Base-by-base conservation (phyloP, 2,888 invertebrate genomes). In the Tanytarsus gracilentus region DNA sequence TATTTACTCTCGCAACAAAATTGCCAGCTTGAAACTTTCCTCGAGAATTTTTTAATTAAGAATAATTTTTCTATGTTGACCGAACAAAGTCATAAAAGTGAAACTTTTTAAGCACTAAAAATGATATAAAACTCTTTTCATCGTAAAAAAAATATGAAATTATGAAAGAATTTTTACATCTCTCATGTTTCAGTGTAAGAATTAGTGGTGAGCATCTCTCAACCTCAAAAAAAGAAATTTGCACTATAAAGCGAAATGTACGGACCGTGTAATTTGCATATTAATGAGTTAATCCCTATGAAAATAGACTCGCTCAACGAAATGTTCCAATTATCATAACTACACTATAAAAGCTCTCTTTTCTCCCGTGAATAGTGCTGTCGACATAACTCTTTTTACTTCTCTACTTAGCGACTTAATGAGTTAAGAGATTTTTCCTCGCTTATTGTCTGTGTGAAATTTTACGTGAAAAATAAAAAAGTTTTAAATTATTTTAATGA, bases 201-300 rank as follows among this genome's bases (percentile, higher is more conserved):
- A 58, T 58, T 58, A 30, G 58, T 58, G 58, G 58, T n/a, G n/a
- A n/a, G n/a, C n/a, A n/a, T n/a, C n/a, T 25, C 16, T 50, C 4
- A 55, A 25, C 11, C 18, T 23, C 40, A 18, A 44, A 48, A 44
- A 58, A 16, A 56, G 39, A 23, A 56, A 56, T 58, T 58, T 58
- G 58, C 58, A 58, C 58, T 58, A 58, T 58, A 58, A 58, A 58
- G 58, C 11, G n/a, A 16, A n/a, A n/a, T n/a, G 23, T 44, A 48
- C 14, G 16, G 58, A 26, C 30, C 21, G 30, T 58, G 58, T 58
- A 58, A 58, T 58, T 58, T 58, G 48, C 58, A 58, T 58, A 58
- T 44, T 58, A 58, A 58, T 58, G 58, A 58, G 58, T 58, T 58
- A 58, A 58, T 58, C 39, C 58, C 58, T 44, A 27, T 26, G 58